Evolutionary conservation across 1,140 invertebrate species (phyloP), one percentile per base, ranked within the genome.

Genomic region (Drosophila ogumai): DNA sequence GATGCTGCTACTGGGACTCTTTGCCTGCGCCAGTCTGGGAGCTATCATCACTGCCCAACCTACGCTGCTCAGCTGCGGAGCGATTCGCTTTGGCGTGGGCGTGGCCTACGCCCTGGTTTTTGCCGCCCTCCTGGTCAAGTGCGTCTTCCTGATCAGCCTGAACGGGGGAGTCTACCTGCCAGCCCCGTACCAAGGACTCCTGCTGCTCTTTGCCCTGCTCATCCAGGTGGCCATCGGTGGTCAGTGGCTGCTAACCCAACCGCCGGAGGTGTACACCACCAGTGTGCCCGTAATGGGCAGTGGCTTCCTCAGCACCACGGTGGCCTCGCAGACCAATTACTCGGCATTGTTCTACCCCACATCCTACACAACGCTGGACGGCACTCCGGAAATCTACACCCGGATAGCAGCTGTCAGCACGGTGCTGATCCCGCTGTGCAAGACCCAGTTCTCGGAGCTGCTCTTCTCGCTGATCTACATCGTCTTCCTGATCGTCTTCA

Each of bases 111-210:
- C 97, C 15, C 94, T 98, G n/a, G 96, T 98, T 22, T 99, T 98
- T 92, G 96, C 97, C 15, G 96, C 98, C 0, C 94, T 99, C 28
- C 94, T 99, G 59, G 98, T 99, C 66, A 99, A 99, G 93, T 97
- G 97, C 90, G 97, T 99, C 49, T 98, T 99, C 91, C 94, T 99
- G 43, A 95, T 99, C 68, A 98, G 97, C 79, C 95, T 98, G 40
- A 97, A 98, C 91, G 96, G 96, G 32, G 97, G 97, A 12, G 97
- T 98, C 28, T 98, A 99, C 91, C 93, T 99, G n/a, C 97, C 97
- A 34, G 97, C 98, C 3, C 96, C 97, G 5, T 99, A 99, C 93
- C 96, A 98, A 94, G 97, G 96, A 54, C 93, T 98, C 8, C 94
- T 99, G 13, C 94, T 99, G 77, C 96, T 98, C 82, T 99, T 99